phyloP scores from a whole-genome alignment of 2,113 vertebrate species.

The Perccottus glenii region DNA sequence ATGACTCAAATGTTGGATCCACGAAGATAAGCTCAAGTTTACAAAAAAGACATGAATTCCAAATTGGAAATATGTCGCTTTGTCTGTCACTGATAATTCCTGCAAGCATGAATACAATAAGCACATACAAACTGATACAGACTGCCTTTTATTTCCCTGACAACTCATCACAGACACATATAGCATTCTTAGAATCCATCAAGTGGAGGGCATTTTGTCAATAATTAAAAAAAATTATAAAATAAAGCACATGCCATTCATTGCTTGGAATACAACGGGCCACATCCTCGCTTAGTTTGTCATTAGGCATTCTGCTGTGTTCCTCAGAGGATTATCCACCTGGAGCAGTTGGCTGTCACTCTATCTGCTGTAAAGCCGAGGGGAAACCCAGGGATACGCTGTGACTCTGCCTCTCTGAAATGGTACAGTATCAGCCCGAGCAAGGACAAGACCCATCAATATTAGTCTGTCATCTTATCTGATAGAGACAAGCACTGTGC shows the following conservation, averaged over 20 bases:
- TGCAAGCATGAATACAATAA: slow-evolving; percentile 11
- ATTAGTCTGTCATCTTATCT: slow-evolving; percentile 69
- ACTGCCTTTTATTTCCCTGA: slow-evolving; percentile 1
- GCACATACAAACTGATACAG: slow-evolving; percentile 9
- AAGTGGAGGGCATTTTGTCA: slow-evolving; percentile 40
- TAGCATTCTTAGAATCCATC: slow-evolving; percentile 26
- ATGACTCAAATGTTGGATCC: background rate
- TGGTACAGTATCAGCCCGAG: slow-evolving; percentile 60
- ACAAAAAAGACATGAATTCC: background rate
- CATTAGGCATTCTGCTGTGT: slow-evolving; percentile 44
- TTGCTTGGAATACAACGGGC: slow-evolving; percentile 38
- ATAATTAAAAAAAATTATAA: slow-evolving; percentile 35
- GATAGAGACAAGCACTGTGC: slow-evolving; percentile 65
- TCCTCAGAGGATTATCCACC: slow-evolving; percentile 49
- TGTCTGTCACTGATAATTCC: slow-evolving; percentile 12
- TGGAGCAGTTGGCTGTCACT: slow-evolving; percentile 58
- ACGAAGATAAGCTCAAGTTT: background rate
- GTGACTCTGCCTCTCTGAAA: slow-evolving; percentile 36
- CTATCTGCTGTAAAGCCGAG: slow-evolving; percentile 42
- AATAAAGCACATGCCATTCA: slow-evolving; percentile 20
- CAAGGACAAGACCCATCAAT: slow-evolving; percentile 74
- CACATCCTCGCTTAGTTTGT: slow-evolving; percentile 41
- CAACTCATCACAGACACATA: slow-evolving; percentile 19
- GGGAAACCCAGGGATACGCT: slow-evolving; percentile 46
- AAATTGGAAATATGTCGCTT: slow-evolving; percentile 1